These are phyloP conservation scores for Rhopalosiphum maidis DNA, from an alignment of 1,140 invertebrate genomes.

Conservation along the genomic window DNA sequence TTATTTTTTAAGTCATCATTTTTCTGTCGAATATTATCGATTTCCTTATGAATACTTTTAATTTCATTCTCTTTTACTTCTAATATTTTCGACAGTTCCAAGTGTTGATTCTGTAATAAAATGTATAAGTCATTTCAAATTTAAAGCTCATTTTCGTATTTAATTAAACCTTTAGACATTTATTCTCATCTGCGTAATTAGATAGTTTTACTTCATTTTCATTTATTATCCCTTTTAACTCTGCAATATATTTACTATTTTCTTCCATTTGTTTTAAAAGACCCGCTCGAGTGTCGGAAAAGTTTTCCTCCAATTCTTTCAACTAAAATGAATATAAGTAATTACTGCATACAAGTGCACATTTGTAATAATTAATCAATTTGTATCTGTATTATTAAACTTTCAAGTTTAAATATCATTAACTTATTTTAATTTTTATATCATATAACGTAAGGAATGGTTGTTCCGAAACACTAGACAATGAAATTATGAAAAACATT, in stretches of 20 bases:
- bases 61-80: constrained; percentile 46
- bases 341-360: neutral
- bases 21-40: constrained; percentile 2
- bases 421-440: neutral
- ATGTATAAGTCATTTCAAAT: neutral
- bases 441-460: too few species aligned
- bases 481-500: too few species aligned
- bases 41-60: neutral
- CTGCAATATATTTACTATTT: constrained; percentile 52
- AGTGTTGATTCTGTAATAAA: constrained; percentile 27
- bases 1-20: constrained; percentile 33
- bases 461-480: too few species aligned
- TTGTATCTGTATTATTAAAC: neutral
- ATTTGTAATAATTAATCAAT: neutral
- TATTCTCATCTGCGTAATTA: constrained; percentile 25
- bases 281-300: constrained; percentile 19
- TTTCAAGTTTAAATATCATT: neutral
- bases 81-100: constrained; percentile 21
- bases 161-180: constrained; percentile 33
- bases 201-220: constrained; percentile 23
- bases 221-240: constrained; percentile 32
- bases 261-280: constrained; percentile 54
- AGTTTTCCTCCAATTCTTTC: constrained; percentile 52
- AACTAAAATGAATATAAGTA: constrained; percentile 34
- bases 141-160: neutral